These are phyloP conservation scores for Rhynchonycteris naso DNA, from an alignment of 2,797 vertebrate species.

Conservation along the genomic window DNA sequence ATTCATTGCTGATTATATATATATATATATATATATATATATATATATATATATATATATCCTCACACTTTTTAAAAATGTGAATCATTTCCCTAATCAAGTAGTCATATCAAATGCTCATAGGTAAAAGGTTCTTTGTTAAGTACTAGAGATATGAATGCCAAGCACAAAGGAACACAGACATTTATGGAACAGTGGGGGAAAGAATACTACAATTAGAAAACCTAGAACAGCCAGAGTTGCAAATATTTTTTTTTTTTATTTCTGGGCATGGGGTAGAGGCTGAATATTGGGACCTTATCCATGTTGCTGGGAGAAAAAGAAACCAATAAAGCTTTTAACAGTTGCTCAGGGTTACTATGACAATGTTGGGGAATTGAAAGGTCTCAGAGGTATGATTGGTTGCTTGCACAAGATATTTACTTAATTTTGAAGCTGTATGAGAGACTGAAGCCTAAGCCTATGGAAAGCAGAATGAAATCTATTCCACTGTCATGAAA, in stretches of 20 bases:
- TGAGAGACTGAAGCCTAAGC: not conserved
- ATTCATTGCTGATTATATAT: not conserved
- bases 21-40: not conserved
- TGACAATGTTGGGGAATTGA: not conserved
- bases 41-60: not conserved
- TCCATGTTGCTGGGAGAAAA: not conserved
- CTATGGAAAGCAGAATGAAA: not conserved
- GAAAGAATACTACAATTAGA: not conserved
- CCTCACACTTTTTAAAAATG: not conserved
- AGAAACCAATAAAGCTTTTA: not conserved
- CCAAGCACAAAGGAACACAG: not conserved
- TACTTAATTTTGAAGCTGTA: slow-evolving; percentile 8
- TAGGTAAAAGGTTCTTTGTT: not conserved
- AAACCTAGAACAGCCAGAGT: not conserved
- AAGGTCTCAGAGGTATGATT: not conserved
- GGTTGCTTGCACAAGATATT: not conserved
- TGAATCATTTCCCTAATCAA: not conserved
- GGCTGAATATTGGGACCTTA: not conserved
- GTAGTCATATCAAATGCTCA: not conserved
- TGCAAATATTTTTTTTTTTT: slow-evolving; percentile 39
- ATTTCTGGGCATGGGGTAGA: not conserved
- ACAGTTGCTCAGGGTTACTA: not conserved
- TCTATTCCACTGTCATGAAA: not conserved
- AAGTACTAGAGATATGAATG: not conserved
- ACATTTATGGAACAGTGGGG: not conserved